Conservation (phyloP, 2,113 vertebrate species). For the Guaruba guarouba region DNA sequence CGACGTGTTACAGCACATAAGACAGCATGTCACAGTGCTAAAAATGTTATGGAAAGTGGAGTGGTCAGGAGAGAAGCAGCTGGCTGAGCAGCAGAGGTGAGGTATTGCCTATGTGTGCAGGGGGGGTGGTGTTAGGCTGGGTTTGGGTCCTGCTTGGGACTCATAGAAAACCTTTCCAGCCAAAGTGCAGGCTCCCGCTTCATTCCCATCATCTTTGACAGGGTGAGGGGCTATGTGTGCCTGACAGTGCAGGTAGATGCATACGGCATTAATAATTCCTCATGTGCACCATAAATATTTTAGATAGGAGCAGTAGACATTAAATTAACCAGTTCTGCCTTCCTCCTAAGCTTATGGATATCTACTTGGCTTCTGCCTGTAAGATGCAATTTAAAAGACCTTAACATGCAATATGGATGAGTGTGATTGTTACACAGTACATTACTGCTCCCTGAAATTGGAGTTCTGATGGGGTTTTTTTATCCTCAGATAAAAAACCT, state of each 20-base stretch:
- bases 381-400: not conserved
- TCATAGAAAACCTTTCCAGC: not conserved
- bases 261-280: not conserved
- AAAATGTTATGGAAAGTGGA: slow-evolving; percentile 17
- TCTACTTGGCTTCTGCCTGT: not conserved
- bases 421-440: not conserved
- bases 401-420: slow-evolving; percentile 15
- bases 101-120: not conserved
- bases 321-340: not conserved
- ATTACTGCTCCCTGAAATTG: not conserved
- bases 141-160: not conserved
- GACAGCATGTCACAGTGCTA: slow-evolving; percentile 12
- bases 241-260: not conserved
- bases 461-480: not conserved
- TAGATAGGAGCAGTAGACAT: not conserved
- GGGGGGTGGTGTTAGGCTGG: not conserved
- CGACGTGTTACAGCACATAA: slow-evolving; percentile 26
- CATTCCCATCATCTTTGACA: accelerated
- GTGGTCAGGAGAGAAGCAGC: not conserved
- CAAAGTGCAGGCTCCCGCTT: not conserved
- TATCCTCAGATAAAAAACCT: slow-evolving; percentile 9
- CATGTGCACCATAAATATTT: not conserved
- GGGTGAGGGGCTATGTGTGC: not conserved
- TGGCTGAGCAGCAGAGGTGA: not conserved
- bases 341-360: not conserved